Percentiles rank a stretch among this genome's conserved stretches.
Conservation (phyloP, 2,888 invertebrate genomes). For the Lasioglossum marginatum region DNA sequence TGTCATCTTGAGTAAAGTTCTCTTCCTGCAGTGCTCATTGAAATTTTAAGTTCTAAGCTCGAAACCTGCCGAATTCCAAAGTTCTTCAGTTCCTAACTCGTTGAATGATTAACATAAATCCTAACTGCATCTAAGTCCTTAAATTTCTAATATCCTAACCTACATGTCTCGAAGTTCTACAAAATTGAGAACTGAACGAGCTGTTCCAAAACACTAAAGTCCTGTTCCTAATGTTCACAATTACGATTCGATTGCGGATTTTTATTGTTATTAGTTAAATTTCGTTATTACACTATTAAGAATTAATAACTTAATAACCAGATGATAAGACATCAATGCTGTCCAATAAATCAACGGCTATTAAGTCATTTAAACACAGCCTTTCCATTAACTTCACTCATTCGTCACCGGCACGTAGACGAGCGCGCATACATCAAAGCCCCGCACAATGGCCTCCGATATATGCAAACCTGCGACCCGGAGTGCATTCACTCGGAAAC, state of each 20-base stretch:
- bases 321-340: conserved; percentile 25
- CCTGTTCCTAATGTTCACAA: too few relatives aligned
- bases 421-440: conserved; percentile 57
- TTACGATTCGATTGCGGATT: too few relatives aligned
- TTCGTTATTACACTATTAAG: too few relatives aligned
- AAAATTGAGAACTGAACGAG: background rate
- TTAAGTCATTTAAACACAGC: conserved; percentile 56
- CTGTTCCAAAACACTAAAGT: too few relatives aligned
- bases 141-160: background rate
- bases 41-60: background rate
- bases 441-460: conserved; percentile 53
- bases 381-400: conserved; percentile 56
- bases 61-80: background rate
- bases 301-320: conserved; percentile 51
- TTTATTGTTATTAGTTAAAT: too few relatives aligned
- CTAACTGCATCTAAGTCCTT: background rate
- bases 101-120: background rate
- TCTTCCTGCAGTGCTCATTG: background rate
- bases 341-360: conserved; percentile 45
- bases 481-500: conserved; percentile 46
- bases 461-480: conserved; percentile 38
- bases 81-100: background rate
- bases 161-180: background rate
- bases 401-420: conserved; percentile 51
- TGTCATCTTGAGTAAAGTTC: background rate